Percentiles rank a stretch among this genome's conserved stretches.
These are phyloP conservation scores for Diploptera punctata DNA, from an alignment of 2,888 invertebrate genomes.

Conservation along the genomic window DNA sequence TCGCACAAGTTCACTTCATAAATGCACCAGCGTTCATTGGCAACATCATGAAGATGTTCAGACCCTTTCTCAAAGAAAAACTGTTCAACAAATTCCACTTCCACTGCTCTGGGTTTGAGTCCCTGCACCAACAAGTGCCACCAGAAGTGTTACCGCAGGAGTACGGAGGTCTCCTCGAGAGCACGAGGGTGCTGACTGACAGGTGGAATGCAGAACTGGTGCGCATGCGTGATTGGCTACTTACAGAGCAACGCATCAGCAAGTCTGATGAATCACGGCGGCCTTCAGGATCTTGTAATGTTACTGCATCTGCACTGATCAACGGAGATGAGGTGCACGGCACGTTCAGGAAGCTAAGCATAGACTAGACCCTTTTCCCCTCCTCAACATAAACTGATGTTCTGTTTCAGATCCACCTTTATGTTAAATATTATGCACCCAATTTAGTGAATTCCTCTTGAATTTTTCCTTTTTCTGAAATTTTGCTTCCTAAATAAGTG, in stretches of 20 bases:
- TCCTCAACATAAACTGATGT: no score
- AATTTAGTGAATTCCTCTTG: no score
- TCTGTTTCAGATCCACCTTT: no score
- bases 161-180: constrained; percentile 75
- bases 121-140: constrained; percentile 78
- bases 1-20: constrained; percentile 49
- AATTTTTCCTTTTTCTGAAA: no score
- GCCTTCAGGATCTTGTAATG: constrained; percentile 66
- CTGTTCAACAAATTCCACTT: constrained; percentile 68
- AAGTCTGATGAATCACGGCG: constrained; percentile 82
- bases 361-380: no score
- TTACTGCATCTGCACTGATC: constrained; percentile 3
- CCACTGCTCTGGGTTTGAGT: constrained; percentile 72
- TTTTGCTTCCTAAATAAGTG: no score
- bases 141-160: constrained; percentile 81
- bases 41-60: constrained; percentile 51
- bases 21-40: constrained; percentile 48
- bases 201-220: constrained; percentile 80
- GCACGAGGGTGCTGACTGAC: constrained; percentile 51
- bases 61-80: constrained; percentile 53
- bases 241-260: constrained; percentile 71
- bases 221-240: constrained; percentile 80
- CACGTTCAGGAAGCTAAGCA: constrained; percentile 4
- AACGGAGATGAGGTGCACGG: not conserved
- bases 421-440: no score